Evolutionary conservation across 2,888 invertebrate genomes (phyloP), one percentile per base, ranked within the genome.

Genomic region (Nemotelus pantherinus): DNA sequence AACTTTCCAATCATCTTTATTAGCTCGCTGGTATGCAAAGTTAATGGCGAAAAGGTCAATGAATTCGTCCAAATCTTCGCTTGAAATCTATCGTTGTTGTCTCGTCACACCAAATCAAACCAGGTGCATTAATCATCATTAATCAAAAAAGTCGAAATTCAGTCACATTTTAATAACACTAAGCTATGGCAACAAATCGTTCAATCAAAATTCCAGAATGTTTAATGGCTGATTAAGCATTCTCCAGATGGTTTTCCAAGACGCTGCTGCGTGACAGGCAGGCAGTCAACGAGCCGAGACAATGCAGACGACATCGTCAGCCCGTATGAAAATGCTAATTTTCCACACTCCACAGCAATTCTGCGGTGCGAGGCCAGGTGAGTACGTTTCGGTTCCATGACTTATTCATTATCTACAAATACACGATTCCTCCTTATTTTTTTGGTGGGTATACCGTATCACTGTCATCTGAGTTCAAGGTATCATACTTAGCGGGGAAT

Each of bases 181-280:
- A 63, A 74, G 48, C 63, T 74, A 74, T 74, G 60, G 39, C 39
- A 63, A 48, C 60, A 60, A 74, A 60, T 48, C 60, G 63, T 74
- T 74, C 50, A 74, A 74, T 74, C 63, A 63, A 60, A 74, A 74
- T 63, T 48, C 63, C 60, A 25, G 60, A 74, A 74, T 74, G 63
- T 48, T 48, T 74, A 63, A 74, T 74, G 55, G 68, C 41, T 68
- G 68, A 68, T 68, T 68, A 68, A 68, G 10, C 39, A 63, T 10
- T 57, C 53, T 68, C 6, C 50, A 50, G 53, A 41, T 53, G 50
- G 7, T 3, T 10, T 44, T 53, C 58, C 4, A 58, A 58, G 58
- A 63, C 43, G 43, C 63, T 7, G 39, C 2, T 53, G 53, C 10
- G 10, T 53, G 53, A 53, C 53, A 41, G 43, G 63, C 63, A 63